Conservation (phyloP, 1,140 invertebrate species). For the Drosophila yakuba region DNA sequence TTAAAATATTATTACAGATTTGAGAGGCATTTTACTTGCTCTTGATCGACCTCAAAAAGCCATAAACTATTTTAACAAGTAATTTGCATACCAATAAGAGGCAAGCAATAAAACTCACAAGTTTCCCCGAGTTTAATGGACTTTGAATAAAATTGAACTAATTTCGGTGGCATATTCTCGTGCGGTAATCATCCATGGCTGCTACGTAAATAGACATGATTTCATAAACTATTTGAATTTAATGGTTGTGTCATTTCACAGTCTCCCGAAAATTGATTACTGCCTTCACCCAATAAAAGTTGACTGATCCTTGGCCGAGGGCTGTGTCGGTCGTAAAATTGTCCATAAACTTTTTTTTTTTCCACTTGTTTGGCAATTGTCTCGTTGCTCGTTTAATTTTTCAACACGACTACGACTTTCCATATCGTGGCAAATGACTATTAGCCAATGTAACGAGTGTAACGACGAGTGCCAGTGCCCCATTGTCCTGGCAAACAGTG, state of each 20-base stretch:
- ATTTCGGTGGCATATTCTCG: constrained; percentile 42
- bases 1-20: too few species aligned
- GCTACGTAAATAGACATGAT: constrained; percentile 39
- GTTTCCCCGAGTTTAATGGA: constrained; percentile 27
- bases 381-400: constrained; percentile 72
- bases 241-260: constrained; percentile 22
- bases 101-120: constrained; percentile 35
- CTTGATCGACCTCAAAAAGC: not conserved
- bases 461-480: constrained; percentile 7
- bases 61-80: constrained; percentile 27
- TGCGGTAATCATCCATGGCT: constrained; percentile 20
- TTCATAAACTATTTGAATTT: constrained; percentile 45
- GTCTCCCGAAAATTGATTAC: constrained; percentile 49
- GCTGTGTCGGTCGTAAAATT: constrained; percentile 56
- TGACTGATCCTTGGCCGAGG: constrained; percentile 22
- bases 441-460: constrained; percentile 47
- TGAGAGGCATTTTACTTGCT: too few species aligned
- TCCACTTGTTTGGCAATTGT: constrained; percentile 68
- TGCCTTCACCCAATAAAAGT: constrained; percentile 61
- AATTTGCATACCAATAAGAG: constrained; percentile 34
- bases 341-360: constrained; percentile 44
- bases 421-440: constrained; percentile 65
- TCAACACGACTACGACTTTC: constrained; percentile 57
- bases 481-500: constrained; percentile 62
- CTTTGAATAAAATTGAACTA: constrained; percentile 42